phyloP scores from a whole-genome alignment of 1,140 invertebrate species.

The Platyscapa corneri region DNA sequence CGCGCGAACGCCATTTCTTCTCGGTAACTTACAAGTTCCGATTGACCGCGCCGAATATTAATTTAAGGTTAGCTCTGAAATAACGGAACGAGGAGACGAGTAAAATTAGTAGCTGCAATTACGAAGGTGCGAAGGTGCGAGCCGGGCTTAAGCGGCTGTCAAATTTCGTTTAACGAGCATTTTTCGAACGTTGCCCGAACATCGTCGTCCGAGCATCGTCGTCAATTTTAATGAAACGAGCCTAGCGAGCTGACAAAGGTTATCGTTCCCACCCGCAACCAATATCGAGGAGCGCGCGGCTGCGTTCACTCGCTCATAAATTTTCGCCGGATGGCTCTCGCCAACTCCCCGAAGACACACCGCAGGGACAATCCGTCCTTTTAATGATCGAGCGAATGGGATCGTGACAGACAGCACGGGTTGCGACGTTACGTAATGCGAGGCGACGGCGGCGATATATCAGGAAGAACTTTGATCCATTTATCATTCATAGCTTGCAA shows the following conservation, averaged over 20 bases:
- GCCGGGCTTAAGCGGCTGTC: no score
- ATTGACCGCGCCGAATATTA: no score
- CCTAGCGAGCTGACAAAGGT: background rate
- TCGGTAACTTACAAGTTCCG: no score
- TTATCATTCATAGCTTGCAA: conserved; percentile 1
- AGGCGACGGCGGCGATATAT: background rate
- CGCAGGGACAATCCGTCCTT: background rate
- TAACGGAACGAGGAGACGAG: no score
- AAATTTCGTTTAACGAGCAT: no score
- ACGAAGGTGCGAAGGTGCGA: no score
- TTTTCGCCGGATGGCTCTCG: background rate
- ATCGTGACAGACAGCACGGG: background rate
- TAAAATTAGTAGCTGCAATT: no score
- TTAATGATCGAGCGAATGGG: background rate
- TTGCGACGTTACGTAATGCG: background rate
- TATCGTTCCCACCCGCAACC: background rate
- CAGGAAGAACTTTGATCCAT: background rate
- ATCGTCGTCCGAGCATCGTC: background rate
- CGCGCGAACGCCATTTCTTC: no score
- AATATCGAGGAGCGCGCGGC: background rate
- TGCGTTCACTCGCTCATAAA: background rate
- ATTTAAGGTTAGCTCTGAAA: no score
- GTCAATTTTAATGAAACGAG: background rate
- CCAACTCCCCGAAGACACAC: background rate
- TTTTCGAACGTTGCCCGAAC: no score